These are phyloP conservation scores for Oceanodroma tethys DNA, from an alignment of 2,113 vertebrate genomes.

Conservation along the genomic window DNA sequence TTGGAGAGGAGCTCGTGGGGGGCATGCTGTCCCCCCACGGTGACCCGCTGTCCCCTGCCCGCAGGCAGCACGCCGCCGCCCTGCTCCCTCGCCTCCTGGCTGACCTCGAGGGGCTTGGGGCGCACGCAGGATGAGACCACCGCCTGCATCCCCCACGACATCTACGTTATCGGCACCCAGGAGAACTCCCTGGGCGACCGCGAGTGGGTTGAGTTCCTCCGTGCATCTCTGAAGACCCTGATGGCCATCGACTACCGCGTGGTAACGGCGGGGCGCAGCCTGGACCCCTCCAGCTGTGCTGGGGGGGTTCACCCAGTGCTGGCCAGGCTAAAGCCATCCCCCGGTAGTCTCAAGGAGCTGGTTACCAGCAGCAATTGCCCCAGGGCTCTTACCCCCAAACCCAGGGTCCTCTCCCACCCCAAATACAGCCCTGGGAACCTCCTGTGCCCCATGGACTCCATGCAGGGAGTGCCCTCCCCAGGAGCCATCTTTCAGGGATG, in stretches of 20 bases:
- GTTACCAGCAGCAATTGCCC: neutral
- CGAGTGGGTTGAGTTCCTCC: conserved; percentile 86
- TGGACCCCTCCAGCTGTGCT: neutral
- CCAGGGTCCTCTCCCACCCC: neutral
- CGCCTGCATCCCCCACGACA: conserved; percentile 77
- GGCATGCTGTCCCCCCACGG: accelerated
- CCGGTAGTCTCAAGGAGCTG: neutral
- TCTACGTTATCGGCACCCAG: conserved; percentile 86
- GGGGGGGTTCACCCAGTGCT: neutral
- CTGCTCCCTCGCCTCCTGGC: conserved; percentile 81
- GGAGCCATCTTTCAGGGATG: neutral
- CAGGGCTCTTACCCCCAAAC: neutral
- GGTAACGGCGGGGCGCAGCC: conserved; percentile 26
- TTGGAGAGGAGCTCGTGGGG: accelerated
- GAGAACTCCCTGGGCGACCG: conserved; percentile 86
- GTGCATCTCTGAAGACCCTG: conserved; percentile 73
- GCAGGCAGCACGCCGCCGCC: conserved; percentile 80
- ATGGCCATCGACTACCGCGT: conserved; percentile 83
- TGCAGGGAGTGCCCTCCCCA: neutral
- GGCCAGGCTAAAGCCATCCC: neutral
- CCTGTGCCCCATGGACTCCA: accelerated
- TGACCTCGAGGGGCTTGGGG: conserved; percentile 81
- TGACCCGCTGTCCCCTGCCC: neutral
- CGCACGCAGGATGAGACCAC: conserved; percentile 77
- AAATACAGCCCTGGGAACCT: neutral